These are phyloP conservation scores for Allacma fusca DNA, from an alignment of 2,888 invertebrate species.

Conservation along the genomic window DNA sequence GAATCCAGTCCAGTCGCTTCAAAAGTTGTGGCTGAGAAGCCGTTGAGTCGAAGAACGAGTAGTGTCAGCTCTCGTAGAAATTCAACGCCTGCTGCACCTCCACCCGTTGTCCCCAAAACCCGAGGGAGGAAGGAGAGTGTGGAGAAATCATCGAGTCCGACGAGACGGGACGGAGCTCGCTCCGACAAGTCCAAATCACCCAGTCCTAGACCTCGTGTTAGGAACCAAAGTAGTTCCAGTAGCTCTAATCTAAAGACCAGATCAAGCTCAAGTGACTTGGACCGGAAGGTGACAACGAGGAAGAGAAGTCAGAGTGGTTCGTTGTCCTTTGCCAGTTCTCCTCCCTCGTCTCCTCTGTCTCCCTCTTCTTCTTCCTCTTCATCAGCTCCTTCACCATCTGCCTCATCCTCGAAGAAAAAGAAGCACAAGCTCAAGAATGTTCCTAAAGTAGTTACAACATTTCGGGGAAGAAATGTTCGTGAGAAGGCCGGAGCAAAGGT, in stretches of 20 bases:
- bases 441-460: no score
- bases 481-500: slow-evolving; percentile 48
- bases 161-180: no score
- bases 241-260: no score
- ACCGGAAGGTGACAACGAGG: slow-evolving; percentile 11
- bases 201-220: slow-evolving; percentile 48
- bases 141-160: no score
- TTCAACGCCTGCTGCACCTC: slow-evolving; percentile 2
- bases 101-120: no score
- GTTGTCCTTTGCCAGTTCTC: neutral
- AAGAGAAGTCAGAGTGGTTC: slow-evolving; percentile 35
- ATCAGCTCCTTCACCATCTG: slow-evolving; percentile 30
- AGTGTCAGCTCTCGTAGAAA: neutral
- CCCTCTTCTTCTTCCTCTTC: slow-evolving; percentile 9
- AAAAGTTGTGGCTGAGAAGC: no score
- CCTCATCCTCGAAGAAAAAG: slow-evolving; percentile 14
- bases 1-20: no score
- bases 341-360: slow-evolving; percentile 13
- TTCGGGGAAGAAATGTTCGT: slow-evolving; percentile 33
- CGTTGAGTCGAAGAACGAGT: no score
- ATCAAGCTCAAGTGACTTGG: no score
- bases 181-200: slow-evolving; percentile 45
- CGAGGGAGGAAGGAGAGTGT: no score
- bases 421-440: slow-evolving; percentile 4
- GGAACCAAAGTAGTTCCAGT: slow-evolving; percentile 10